Evolutionary conservation across 2,888 invertebrate species (phyloP).

Genomic region (Homarus gammarus): DNA sequence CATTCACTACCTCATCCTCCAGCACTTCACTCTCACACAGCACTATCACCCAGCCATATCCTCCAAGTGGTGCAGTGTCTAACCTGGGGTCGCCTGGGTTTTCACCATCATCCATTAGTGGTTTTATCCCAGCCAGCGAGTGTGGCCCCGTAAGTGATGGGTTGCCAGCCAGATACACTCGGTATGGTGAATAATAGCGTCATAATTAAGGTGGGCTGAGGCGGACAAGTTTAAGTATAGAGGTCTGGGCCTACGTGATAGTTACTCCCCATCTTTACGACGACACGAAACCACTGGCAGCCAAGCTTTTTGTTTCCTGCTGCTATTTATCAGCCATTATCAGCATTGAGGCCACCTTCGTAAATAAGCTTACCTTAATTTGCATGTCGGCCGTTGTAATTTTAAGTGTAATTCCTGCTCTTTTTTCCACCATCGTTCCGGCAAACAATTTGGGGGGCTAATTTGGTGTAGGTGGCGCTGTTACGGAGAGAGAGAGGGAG

Average conservation of each 20-base stretch:
- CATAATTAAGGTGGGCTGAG: conserved; percentile 15
- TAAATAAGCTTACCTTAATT: conserved; percentile 9
- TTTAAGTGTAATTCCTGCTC: conserved; percentile 23
- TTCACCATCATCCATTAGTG: not conserved
- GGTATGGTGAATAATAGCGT: not conserved
- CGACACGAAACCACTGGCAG: not conserved
- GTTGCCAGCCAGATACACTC: conserved; percentile 3
- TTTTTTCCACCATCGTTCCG: not conserved
- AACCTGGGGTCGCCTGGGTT: not conserved
- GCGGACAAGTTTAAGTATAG: conserved; percentile 14
- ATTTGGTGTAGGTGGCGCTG: no score
- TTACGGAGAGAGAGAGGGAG: no score
- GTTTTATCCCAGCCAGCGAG: conserved; percentile 7
- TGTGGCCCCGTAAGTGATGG: not conserved
- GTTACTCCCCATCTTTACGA: conserved; percentile 10
- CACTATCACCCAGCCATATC: not conserved
- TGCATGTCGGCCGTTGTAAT: conserved; percentile 28
- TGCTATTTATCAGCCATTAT: conserved; percentile 32
- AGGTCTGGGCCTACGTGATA: conserved; percentile 13
- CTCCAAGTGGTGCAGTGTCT: not conserved
- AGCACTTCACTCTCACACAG: not conserved
- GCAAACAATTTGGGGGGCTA: conserved; percentile 1
- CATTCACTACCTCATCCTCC: not conserved
- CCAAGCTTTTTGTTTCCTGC: not conserved
- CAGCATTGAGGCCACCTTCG: conserved; percentile 22